phyloP scores from a whole-genome alignment of 2,888 invertebrate genomes.

The Ypsolopha sequella region DNA sequence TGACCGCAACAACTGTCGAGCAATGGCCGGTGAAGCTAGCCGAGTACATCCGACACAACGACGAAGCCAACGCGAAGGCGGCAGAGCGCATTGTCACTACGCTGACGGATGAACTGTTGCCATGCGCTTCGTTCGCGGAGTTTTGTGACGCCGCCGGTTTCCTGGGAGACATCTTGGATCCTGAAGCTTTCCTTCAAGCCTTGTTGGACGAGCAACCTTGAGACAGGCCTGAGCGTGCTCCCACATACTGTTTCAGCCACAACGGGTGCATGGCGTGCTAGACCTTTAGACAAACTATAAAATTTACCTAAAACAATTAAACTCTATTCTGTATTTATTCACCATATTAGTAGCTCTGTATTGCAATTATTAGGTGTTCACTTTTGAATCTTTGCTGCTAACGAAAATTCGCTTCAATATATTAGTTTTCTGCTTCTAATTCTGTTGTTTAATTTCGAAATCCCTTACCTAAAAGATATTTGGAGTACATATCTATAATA shows the following conservation, averaged over 20 bases:
- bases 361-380: too few relatives aligned
- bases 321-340: too few relatives aligned
- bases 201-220: constrained; percentile 47
- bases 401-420: too few relatives aligned
- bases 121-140: constrained; percentile 91
- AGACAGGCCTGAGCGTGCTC: constrained; percentile 14
- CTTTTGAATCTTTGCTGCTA: too few relatives aligned
- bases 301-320: too few relatives aligned
- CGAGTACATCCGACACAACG: constrained; percentile 94
- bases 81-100: constrained; percentile 85
- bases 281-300: not conserved
- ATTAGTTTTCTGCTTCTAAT: constrained; percentile 15
- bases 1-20: constrained; percentile 77
- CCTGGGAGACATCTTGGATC: constrained; percentile 75
- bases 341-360: too few relatives aligned
- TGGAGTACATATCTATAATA: too few relatives aligned
- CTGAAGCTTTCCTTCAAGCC: constrained; percentile 59
- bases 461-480: too few relatives aligned
- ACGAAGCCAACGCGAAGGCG: constrained; percentile 89
- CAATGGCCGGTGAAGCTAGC: constrained; percentile 93
- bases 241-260: constrained; percentile 33
- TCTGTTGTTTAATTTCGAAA: constrained; percentile 6
- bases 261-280: constrained; percentile 40
- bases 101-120: constrained; percentile 90
- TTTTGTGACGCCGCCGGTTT: constrained; percentile 94